Evolutionary conservation across 1,140 invertebrate species (phyloP).

Genomic region (Drosophila cardini): DNA sequence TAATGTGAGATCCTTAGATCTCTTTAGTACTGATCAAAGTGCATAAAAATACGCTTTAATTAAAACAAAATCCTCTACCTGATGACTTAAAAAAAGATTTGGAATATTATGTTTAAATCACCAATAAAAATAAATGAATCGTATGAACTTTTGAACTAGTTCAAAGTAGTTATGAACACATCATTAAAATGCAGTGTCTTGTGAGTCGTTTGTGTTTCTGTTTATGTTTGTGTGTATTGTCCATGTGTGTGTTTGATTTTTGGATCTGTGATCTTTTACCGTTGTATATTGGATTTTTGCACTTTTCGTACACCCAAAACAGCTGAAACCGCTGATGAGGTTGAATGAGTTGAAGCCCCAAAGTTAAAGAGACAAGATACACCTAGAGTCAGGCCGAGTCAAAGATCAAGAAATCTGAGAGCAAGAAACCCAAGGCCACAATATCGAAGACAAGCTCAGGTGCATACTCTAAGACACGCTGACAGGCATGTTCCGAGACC

Average conservation of each 20-base stretch:
- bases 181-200: no score
- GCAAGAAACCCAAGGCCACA: neutral
- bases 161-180: neutral
- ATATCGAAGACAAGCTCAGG: neutral
- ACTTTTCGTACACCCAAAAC: constrained; percentile 34
- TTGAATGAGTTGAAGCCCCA: constrained; percentile 37
- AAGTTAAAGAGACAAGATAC: constrained; percentile 24
- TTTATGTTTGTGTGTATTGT: neutral
- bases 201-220: constrained; percentile 7
- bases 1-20: no score
- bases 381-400: constrained; percentile 7
- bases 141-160: no score
- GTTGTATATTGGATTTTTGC: constrained; percentile 44
- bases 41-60: no score
- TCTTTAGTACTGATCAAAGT: no score
- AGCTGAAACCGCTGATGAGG: constrained; percentile 30
- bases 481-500: neutral
- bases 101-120: no score
- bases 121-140: no score
- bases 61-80: no score
- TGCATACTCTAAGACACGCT: neutral
- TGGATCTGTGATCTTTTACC: constrained; percentile 9
- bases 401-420: constrained; percentile 6
- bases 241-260: constrained; percentile 13
- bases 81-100: no score